Conservation (phyloP, 1,140 invertebrate species). For the Atopsyche davidsoni region DNA sequence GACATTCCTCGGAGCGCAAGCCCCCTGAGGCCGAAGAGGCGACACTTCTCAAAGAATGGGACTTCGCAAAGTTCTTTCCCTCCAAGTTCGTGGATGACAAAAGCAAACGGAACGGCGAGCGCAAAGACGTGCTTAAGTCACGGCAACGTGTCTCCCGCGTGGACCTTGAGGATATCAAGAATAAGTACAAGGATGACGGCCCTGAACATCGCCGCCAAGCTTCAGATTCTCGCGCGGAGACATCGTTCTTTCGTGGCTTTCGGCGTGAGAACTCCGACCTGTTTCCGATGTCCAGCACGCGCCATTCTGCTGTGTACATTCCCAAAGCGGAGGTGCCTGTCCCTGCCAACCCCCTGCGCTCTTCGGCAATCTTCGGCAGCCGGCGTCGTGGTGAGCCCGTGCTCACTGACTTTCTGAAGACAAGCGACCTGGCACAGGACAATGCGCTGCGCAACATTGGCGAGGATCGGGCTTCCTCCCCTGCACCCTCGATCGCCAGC, state of each 20-base stretch:
- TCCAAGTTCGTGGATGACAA: constrained; percentile 39
- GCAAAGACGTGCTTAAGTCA: constrained; percentile 38
- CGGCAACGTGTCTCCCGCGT: constrained; percentile 40
- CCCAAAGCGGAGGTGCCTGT: constrained; percentile 44
- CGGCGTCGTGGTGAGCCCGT: constrained; percentile 64
- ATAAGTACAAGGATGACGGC: constrained; percentile 44
- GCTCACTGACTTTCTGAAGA: constrained; percentile 63
- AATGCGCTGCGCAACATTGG: constrained; percentile 35
- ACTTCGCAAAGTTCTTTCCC: constrained; percentile 76
- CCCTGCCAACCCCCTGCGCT: constrained; percentile 44
- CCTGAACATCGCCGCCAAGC: constrained; percentile 57
- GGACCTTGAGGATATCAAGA: constrained; percentile 43
- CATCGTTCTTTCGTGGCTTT: constrained; percentile 68
- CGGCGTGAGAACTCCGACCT: constrained; percentile 75
- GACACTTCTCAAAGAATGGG: constrained; percentile 72
- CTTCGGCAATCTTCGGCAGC: constrained; percentile 61
- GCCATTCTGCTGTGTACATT: constrained; percentile 66
- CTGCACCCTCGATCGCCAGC: constrained; percentile 34
- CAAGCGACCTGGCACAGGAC: constrained; percentile 46
- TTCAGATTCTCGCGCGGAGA: constrained; percentile 58
- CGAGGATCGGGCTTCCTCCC: constrained; percentile 41
- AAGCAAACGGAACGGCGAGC: constrained; percentile 41
- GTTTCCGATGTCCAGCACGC: constrained; percentile 61
- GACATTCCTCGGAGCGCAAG: not conserved
- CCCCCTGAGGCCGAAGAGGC: constrained; percentile 60